phyloP scores from a whole-genome alignment of 2,888 invertebrate species.

The Napeogenes inachia region DNA sequence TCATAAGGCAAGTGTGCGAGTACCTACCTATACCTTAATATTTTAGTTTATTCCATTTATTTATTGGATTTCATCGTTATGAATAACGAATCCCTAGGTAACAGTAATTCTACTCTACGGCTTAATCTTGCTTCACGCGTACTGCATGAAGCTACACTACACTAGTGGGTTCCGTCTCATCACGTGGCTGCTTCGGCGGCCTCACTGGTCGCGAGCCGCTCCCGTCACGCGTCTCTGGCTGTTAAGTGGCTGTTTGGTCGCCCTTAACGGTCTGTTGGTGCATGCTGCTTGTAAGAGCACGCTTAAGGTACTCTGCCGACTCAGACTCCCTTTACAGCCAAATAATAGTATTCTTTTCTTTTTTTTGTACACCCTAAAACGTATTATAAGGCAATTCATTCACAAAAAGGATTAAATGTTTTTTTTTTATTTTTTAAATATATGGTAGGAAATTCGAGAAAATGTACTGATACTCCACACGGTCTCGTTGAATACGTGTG shows the following conservation, averaged over 20 bases:
- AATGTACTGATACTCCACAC: too few species aligned
- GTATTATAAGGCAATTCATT: too few species aligned
- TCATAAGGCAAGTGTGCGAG: constrained; percentile 49
- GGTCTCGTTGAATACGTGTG: too few species aligned
- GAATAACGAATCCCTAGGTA: constrained; percentile 38
- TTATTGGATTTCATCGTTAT: neutral
- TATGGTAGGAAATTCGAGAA: too few species aligned
- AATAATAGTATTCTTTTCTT: neutral
- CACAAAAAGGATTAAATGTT: too few species aligned
- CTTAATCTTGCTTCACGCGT: constrained; percentile 60
- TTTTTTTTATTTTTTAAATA: too few species aligned
- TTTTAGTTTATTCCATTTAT: neutral
- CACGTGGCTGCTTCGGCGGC: constrained; percentile 52
- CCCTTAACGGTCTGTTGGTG: constrained; percentile 59
- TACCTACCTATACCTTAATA: neutral
- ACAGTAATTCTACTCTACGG: constrained; percentile 62
- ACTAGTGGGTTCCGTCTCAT: constrained; percentile 62
- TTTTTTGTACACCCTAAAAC: too few species aligned
- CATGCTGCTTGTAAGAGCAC: constrained; percentile 61
- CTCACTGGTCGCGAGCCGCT: constrained; percentile 55
- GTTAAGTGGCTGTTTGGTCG: constrained; percentile 49
- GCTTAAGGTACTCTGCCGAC: constrained; percentile 45
- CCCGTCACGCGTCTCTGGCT: constrained; percentile 53
- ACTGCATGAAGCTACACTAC: constrained; percentile 70
- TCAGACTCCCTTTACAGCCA: neutral